Evolutionary conservation across 2,797 vertebrate genomes (phyloP).

Genomic region (Masticophis lateralis): DNA sequence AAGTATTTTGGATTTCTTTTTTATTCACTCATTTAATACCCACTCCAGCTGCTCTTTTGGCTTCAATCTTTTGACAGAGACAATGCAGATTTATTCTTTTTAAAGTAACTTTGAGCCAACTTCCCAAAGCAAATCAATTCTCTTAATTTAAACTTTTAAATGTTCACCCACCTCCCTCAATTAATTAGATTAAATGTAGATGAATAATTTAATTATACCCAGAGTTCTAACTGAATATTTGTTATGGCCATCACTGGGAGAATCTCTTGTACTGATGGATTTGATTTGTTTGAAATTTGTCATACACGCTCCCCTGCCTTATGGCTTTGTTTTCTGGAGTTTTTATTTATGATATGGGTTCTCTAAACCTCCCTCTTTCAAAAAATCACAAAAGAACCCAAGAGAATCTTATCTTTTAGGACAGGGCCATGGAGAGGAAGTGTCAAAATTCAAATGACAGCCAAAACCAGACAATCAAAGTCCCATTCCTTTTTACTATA

Average conservation of each 20-base stretch:
- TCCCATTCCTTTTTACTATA: neutral
- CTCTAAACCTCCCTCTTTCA: neutral
- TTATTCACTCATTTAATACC: neutral
- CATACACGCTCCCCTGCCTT: neutral
- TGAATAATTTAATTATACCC: slow-evolving; percentile 45
- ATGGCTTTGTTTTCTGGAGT: neutral
- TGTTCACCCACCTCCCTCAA: neutral
- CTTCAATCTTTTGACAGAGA: slow-evolving; percentile 26
- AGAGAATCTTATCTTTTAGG: neutral
- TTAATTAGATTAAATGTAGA: slow-evolving; percentile 45
- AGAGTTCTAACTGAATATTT: slow-evolving; percentile 44
- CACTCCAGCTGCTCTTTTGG: neutral
- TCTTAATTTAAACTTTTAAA: slow-evolving; percentile 41
- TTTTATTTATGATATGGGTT: slow-evolving; percentile 13
- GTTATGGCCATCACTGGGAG: slow-evolving; percentile 25
- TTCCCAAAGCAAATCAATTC: slow-evolving; percentile 16
- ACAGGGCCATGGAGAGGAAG: neutral
- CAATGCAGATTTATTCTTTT: neutral
- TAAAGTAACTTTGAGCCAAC: slow-evolving; percentile 4
- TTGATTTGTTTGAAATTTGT: neutral
- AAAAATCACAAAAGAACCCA: neutral
- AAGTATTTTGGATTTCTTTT: slow-evolving; percentile 30
- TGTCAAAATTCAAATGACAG: neutral
- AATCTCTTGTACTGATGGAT: slow-evolving; percentile 5
- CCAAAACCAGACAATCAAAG: neutral